These are phyloP conservation scores for Zaprionus bogoriensis DNA, from an alignment of 2,888 invertebrate species.

Conservation along the genomic window DNA sequence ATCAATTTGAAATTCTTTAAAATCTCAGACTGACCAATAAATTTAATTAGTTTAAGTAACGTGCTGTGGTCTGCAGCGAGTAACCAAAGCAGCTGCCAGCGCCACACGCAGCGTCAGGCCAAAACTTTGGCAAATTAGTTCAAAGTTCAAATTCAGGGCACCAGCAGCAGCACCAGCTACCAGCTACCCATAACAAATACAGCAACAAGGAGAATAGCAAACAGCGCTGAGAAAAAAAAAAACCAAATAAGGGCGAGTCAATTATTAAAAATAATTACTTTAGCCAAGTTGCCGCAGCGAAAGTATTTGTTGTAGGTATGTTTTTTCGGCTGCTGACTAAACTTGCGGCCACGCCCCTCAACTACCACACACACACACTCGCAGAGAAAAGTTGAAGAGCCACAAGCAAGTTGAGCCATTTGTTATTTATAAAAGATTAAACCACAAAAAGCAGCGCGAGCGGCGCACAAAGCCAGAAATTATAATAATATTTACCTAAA, in stretches of 20 bases:
- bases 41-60: conserved; percentile 72
- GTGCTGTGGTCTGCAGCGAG: conserved; percentile 52
- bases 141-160: conserved; percentile 66
- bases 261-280: conserved; percentile 78
- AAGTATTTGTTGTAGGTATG: conserved; percentile 39
- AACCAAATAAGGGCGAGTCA: conserved; percentile 66
- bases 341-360: conserved; percentile 23
- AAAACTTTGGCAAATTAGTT: conserved; percentile 72
- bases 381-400: conserved; percentile 26
- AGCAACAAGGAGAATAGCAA: conserved; percentile 10
- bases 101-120: conserved; percentile 52
- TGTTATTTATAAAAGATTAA: conserved; percentile 70
- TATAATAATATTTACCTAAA: conserved; percentile 77
- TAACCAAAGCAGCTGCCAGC: conserved; percentile 61
- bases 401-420: conserved; percentile 60
- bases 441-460: conserved; percentile 54
- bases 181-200: too few relatives aligned
- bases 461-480: conserved; percentile 44
- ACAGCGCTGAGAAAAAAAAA: conserved; percentile 2
- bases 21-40: conserved; percentile 50
- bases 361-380: too few relatives aligned
- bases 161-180: conserved; percentile 15
- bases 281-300: conserved; percentile 61
- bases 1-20: not conserved
- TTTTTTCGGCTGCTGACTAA: conserved; percentile 8